Conservation (phyloP, 2,888 invertebrate genomes). For the Leuctra nigra region DNA sequence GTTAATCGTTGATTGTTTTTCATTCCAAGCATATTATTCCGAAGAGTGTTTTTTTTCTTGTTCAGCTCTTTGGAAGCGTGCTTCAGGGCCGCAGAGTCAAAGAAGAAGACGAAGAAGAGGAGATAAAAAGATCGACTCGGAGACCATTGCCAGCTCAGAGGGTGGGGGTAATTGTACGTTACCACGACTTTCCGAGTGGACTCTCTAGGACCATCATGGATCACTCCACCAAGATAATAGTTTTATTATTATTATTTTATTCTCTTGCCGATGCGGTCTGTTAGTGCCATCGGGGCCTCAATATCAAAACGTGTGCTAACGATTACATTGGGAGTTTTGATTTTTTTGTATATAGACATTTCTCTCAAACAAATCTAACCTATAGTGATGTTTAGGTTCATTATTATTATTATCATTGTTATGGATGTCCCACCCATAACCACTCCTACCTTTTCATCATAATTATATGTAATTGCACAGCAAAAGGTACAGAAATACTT, state of each 20-base stretch:
- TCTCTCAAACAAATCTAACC: slow-evolving; percentile 26
- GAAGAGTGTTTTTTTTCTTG: too few relatives aligned
- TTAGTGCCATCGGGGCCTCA: slow-evolving; percentile 4
- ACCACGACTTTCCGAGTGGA: too few relatives aligned
- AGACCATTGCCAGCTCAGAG: background rate
- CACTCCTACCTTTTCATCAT: slow-evolving; percentile 28
- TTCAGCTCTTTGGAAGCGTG: too few relatives aligned
- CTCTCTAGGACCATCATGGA: background rate
- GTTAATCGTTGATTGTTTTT: too few relatives aligned
- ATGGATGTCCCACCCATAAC: slow-evolving; percentile 19
- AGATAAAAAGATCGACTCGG: too few relatives aligned
- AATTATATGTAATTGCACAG: slow-evolving; percentile 23
- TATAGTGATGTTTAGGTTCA: slow-evolving; percentile 23
- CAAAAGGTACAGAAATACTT: slow-evolving; percentile 15
- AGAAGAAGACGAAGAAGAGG: too few relatives aligned
- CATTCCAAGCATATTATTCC: too few relatives aligned
- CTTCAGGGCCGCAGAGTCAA: too few relatives aligned
- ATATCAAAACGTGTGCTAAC: slow-evolving; percentile 18
- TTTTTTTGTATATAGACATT: too few relatives aligned
- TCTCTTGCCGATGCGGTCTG: background rate
- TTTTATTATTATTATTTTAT: slow-evolving; percentile 11
- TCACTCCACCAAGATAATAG: background rate
- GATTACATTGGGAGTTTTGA: background rate
- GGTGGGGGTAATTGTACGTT: slow-evolving; percentile 3
- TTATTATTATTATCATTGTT: slow-evolving; percentile 27